A percentile compares a stretch with the other conserved stretches of the same genome.
phyloP scores from a whole-genome alignment of 2,113 vertebrate genomes.

The Leucopsar rothschildi region DNA sequence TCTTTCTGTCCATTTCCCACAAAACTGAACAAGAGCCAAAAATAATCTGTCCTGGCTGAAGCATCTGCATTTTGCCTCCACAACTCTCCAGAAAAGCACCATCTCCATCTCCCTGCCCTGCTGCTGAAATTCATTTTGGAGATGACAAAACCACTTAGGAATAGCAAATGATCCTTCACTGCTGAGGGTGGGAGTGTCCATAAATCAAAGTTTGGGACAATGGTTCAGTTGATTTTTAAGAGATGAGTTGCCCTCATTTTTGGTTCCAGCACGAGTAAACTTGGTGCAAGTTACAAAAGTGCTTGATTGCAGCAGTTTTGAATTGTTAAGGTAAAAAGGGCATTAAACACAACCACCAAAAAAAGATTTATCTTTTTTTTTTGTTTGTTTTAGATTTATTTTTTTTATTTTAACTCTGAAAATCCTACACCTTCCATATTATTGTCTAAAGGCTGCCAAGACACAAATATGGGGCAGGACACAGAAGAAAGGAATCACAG shows the following conservation, averaged over 20 bases:
- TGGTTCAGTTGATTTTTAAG: background rate
- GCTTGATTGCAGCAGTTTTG: background rate
- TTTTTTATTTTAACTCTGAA: background rate
- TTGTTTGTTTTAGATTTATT: too few relatives aligned
- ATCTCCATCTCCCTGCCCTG: background rate
- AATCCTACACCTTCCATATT: rapidly evolving
- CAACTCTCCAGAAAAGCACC: background rate
- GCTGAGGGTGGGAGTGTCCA: background rate
- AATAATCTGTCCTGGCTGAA: background rate
- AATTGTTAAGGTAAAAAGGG: background rate
- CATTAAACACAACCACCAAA: background rate
- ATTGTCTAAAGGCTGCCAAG: background rate
- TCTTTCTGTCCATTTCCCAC: constrained; percentile 39
- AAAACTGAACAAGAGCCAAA: constrained; percentile 26
- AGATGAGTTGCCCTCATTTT: background rate
- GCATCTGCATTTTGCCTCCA: background rate
- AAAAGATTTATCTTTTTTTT: too few relatives aligned
- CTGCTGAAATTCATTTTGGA: background rate
- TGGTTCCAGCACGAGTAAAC: background rate
- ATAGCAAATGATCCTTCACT: background rate
- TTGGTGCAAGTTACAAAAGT: background rate
- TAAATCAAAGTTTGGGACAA: background rate
- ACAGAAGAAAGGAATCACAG: background rate
- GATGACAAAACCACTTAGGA: background rate
- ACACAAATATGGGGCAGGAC: background rate